Conservation (phyloP, 2,113 vertebrate species). For the Centropus unirufus region DNA sequence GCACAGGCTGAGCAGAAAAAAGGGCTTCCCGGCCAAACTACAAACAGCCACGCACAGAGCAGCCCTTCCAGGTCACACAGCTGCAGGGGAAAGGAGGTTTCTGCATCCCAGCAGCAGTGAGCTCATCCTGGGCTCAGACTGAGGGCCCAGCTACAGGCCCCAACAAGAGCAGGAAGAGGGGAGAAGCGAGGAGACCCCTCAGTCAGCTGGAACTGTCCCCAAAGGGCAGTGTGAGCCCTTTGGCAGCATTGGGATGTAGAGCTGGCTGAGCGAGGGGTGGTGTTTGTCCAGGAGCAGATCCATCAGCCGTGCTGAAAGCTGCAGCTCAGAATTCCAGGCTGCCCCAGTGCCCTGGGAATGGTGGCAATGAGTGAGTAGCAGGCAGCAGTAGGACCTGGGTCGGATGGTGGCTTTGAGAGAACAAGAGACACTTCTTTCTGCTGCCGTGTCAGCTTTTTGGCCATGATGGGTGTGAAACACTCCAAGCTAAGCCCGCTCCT, state of each 20-base stretch:
- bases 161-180: not conserved
- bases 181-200: not conserved
- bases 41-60: not conserved
- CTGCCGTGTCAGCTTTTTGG: not conserved
- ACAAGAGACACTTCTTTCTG: not conserved
- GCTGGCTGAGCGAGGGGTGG: not conserved
- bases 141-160: fast-evolving
- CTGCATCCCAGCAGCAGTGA: not conserved
- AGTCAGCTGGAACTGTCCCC: not conserved
- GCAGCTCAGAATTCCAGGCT: not conserved
- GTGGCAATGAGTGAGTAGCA: not conserved
- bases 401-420: not conserved
- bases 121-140: not conserved
- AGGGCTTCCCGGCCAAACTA: not conserved
- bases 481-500: not conserved
- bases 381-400: not conserved
- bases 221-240: not conserved
- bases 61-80: not conserved
- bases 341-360: not conserved
- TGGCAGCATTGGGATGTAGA: not conserved
- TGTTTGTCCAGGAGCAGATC: not conserved
- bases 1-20: not conserved
- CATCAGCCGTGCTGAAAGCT: not conserved
- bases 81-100: not conserved
- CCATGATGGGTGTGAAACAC: not conserved